phyloP scores from a whole-genome alignment of 2,888 invertebrate genomes.

The Cybosia mesomella region DNA sequence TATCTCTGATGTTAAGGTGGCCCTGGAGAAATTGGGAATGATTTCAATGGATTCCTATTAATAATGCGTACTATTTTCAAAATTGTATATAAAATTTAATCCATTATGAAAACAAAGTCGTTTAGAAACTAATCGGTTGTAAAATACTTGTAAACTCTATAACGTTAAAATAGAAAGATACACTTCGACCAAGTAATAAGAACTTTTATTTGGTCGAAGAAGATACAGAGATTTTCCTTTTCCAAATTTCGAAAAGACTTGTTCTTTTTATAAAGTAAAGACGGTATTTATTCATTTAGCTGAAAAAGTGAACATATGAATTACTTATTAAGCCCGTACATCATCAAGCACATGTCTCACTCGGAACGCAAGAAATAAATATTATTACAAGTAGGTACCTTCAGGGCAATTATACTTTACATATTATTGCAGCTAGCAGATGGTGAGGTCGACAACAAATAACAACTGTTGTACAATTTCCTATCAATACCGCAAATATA shows the following conservation, averaged over 20 bases:
- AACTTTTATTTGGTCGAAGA: too few species aligned
- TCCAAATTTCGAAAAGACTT: background rate
- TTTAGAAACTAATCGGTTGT: background rate
- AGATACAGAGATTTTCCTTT: background rate
- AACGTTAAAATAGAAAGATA: too few species aligned
- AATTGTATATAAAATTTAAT: background rate
- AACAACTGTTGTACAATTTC: slow-evolving; percentile 56
- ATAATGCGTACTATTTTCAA: background rate
- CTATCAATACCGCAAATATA: slow-evolving; percentile 47
- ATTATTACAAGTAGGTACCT: slow-evolving; percentile 12
- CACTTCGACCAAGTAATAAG: too few species aligned
- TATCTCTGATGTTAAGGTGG: background rate
- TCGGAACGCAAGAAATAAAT: slow-evolving; percentile 5
- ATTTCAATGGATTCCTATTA: slow-evolving; percentile 3
- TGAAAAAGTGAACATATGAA: background rate
- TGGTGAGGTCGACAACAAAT: slow-evolving; percentile 54
- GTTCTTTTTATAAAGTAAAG: background rate
- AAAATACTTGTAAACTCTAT: background rate
- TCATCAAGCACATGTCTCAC: background rate
- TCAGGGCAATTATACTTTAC: slow-evolving; percentile 42
- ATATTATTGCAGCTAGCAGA: slow-evolving; percentile 57
- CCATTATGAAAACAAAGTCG: background rate
- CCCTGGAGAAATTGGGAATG: background rate
- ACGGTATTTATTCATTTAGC: background rate
- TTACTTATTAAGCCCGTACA: background rate